These are phyloP conservation scores for Ibidorhyncha struthersii DNA, from an alignment of 2,113 vertebrate species.

Conservation along the genomic window DNA sequence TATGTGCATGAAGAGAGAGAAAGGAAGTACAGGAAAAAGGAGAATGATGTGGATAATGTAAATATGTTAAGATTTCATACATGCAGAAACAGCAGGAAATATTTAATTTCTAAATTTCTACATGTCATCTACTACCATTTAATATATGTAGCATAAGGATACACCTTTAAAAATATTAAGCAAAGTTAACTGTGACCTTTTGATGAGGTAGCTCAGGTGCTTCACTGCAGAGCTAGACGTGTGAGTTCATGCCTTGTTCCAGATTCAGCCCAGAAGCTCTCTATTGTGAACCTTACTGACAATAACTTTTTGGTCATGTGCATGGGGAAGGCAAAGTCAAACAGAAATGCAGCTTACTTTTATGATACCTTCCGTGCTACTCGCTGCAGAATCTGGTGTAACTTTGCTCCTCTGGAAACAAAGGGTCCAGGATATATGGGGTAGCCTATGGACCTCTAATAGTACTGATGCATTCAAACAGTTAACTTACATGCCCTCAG, in stretches of 20 bases:
- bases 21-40: background rate
- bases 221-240: background rate
- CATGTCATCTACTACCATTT: background rate
- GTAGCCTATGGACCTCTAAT: background rate
- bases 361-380: background rate
- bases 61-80: background rate
- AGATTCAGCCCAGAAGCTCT: background rate
- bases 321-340: background rate
- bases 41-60: background rate
- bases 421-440: background rate
- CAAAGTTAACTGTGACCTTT: background rate
- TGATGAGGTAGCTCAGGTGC: background rate
- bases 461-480: background rate
- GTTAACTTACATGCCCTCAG: background rate
- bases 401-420: background rate
- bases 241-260: background rate
- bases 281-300: background rate
- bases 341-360: background rate
- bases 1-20: background rate
- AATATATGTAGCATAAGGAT: background rate
- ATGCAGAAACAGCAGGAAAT: background rate
- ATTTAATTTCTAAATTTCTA: background rate
- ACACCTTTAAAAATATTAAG: background rate
- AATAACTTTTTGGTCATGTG: background rate
- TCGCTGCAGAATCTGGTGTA: background rate